phyloP scores from a whole-genome alignment of 2,797 vertebrate species.

The Girardinus metallicus region DNA sequence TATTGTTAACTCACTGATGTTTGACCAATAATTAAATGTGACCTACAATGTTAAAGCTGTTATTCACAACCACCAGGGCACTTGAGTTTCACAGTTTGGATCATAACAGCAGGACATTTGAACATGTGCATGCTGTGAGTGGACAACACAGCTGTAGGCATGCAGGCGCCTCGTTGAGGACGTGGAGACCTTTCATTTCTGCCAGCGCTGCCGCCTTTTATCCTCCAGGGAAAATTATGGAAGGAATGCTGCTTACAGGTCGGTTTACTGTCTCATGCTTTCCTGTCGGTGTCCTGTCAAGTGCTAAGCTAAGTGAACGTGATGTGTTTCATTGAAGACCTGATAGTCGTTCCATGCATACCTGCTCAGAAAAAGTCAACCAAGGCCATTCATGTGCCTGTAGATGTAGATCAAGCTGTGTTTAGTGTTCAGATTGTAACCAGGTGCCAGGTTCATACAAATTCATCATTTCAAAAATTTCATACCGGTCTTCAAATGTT shows the following conservation, averaged over 20 bases:
- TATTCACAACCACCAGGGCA: slow-evolving; percentile 26
- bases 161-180: slow-evolving; percentile 48
- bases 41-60: slow-evolving; percentile 10
- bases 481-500: neutral
- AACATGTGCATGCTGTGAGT: slow-evolving; percentile 60
- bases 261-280: slow-evolving; percentile 54
- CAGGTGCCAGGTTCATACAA: slow-evolving; percentile 66
- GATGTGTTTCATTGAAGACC: slow-evolving; percentile 40
- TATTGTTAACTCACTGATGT: neutral
- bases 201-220: slow-evolving; percentile 55
- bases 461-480: neutral
- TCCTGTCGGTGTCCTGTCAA: slow-evolving; percentile 19
- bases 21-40: neutral
- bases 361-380: slow-evolving; percentile 33
- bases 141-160: slow-evolving; percentile 37
- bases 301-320: slow-evolving; percentile 49
- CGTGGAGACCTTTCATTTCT: slow-evolving; percentile 71
- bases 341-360: slow-evolving; percentile 57
- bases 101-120: slow-evolving; percentile 48
- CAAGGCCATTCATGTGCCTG: slow-evolving; percentile 54
- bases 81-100: slow-evolving; percentile 53
- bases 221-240: slow-evolving; percentile 57
- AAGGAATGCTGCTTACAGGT: slow-evolving; percentile 55
- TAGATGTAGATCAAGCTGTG: slow-evolving; percentile 68
- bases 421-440: slow-evolving; percentile 81